phyloP scores from a whole-genome alignment of 2,113 vertebrate species.

The Mastomys natalensis region DNA sequence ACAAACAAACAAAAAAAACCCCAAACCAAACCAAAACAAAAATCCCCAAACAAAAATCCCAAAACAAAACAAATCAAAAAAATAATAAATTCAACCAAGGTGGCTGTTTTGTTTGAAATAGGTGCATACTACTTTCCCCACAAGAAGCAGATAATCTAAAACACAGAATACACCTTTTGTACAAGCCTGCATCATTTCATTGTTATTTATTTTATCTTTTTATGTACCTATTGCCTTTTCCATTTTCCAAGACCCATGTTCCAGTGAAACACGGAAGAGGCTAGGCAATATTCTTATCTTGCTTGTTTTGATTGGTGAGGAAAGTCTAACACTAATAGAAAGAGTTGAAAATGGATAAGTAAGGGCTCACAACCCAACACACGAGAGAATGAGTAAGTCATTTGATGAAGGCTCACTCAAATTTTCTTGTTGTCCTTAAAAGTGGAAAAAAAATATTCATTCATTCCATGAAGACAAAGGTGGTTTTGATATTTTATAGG shows the following conservation, averaged over 20 bases:
- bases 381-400: background rate
- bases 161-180: background rate
- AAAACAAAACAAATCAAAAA: too few species aligned
- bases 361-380: background rate
- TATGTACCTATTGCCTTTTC: background rate
- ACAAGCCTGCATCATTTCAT: background rate
- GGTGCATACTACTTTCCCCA: background rate
- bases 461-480: background rate
- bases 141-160: background rate
- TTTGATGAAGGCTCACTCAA: background rate
- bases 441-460: background rate
- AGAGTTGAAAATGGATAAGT: background rate
- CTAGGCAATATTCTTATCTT: background rate
- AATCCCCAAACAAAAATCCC: too few species aligned
- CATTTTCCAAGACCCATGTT: background rate
- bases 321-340: background rate
- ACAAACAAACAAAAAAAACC: too few species aligned
- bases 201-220: slow-evolving; percentile 1
- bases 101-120: background rate
- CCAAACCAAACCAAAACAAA: too few species aligned
- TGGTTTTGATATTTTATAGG: background rate
- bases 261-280: background rate
- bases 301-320: background rate
- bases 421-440: background rate
- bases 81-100: background rate